These are phyloP conservation scores for Typhlichthys subterraneus DNA, from an alignment of 2,797 vertebrate genomes.

Conservation along the genomic window DNA sequence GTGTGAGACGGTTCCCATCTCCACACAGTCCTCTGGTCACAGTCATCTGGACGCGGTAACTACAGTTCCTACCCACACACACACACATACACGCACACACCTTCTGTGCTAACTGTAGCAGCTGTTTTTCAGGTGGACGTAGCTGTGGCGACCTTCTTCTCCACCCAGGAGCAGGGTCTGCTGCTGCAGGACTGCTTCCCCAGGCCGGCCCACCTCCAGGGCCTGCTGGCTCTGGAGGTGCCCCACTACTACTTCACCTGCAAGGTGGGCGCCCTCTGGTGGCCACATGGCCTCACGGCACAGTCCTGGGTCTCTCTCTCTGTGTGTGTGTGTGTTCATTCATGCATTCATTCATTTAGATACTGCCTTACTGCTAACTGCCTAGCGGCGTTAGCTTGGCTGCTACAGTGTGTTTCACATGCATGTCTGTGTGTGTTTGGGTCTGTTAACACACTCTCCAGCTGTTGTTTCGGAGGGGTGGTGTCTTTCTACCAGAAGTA, in stretches of 20 bases:
- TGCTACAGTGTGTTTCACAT: slow-evolving; percentile 16
- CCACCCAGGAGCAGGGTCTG: slow-evolving; percentile 90
- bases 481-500: slow-evolving; percentile 81
- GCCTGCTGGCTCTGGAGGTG: slow-evolving; percentile 87
- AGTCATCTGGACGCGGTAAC: slow-evolving; percentile 68
- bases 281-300: neutral
- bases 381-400: too few species aligned
- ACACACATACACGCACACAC: too few species aligned
- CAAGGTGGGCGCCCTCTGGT: slow-evolving; percentile 78
- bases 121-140: slow-evolving; percentile 74
- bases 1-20: slow-evolving; percentile 82
- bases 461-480: slow-evolving; percentile 87
- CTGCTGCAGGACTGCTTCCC: slow-evolving; percentile 89
- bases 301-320: too few species aligned
- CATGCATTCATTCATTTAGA: neutral
- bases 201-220: slow-evolving; percentile 78
- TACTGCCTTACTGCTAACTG: too few species aligned
- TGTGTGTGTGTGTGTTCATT: too few species aligned
- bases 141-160: slow-evolving; percentile 88
- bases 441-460: slow-evolving; percentile 63
- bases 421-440: slow-evolving; percentile 42
- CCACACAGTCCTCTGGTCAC: slow-evolving; percentile 55
- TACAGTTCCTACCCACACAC: neutral
- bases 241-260: slow-evolving; percentile 93
- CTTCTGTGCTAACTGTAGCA: slow-evolving; percentile 17